Conservation (phyloP, 2,888 invertebrate species). For the Tromatobia lineatoria region DNA sequence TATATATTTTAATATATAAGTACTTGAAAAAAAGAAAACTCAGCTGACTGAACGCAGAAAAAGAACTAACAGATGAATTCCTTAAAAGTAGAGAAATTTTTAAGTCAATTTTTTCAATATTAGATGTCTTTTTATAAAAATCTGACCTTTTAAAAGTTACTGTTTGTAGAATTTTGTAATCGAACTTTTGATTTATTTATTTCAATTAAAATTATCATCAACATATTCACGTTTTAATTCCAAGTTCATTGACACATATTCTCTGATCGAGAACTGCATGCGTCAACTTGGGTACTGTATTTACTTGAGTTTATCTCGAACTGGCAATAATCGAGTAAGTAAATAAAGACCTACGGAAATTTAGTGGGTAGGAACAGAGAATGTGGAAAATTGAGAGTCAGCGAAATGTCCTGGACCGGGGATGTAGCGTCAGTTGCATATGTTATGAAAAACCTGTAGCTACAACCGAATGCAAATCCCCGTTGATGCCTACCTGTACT, state of each 20-base stretch:
- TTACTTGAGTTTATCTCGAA: slow-evolving; percentile 3
- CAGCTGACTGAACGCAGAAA: too few species aligned
- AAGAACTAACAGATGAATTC: too few species aligned
- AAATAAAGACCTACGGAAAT: slow-evolving; percentile 32
- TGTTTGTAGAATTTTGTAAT: too few species aligned
- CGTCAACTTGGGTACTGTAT: slow-evolving; percentile 13
- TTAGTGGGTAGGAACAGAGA: neutral
- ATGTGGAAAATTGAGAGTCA: slow-evolving; percentile 18
- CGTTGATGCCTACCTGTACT: slow-evolving; percentile 15
- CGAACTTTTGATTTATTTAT: too few species aligned
- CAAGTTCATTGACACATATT: neutral
- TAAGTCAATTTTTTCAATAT: too few species aligned
- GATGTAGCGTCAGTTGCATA: neutral
- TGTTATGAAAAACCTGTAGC: slow-evolving; percentile 16
- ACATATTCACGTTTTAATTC: neutral
- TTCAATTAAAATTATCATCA: neutral
- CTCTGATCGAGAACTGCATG: neutral
- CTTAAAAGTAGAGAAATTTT: too few species aligned
- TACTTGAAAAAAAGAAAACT: too few species aligned
- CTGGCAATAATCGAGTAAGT: slow-evolving; percentile 34
- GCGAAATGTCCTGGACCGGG: slow-evolving; percentile 14
- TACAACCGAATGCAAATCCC: neutral
- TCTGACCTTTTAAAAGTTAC: too few species aligned
- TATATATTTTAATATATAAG: too few species aligned
- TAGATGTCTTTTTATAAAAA: too few species aligned